A percentile compares a stretch with the other conserved stretches of the same genome.
Conservation (phyloP, 2,113 vertebrate genomes). For the Puntigrus tetrazona region DNA sequence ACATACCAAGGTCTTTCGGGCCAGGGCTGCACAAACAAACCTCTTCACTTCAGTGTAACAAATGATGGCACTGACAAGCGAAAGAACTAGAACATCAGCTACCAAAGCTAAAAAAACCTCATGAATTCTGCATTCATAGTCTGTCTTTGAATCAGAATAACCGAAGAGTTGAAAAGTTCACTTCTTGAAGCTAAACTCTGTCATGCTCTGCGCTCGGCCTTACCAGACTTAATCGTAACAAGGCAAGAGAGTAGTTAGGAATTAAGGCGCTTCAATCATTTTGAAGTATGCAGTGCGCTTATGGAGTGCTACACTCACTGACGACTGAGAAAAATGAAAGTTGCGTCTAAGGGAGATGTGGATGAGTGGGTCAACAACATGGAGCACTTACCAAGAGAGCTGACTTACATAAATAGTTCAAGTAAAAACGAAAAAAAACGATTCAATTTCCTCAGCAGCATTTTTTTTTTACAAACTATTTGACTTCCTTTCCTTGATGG, state of each 20-base stretch:
- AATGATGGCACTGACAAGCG: neutral
- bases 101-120: neutral
- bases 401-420: neutral
- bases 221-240: neutral
- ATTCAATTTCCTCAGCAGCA: neutral
- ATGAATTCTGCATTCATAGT: neutral
- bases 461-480: neutral
- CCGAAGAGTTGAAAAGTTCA: conserved; percentile 18
- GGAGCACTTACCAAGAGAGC: neutral
- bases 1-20: neutral
- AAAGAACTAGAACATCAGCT: neutral
- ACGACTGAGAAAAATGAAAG: neutral
- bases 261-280: neutral
- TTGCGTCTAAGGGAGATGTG: neutral
- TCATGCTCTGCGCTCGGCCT: neutral
- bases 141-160: neutral
- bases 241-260: neutral
- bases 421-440: neutral
- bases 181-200: conserved; percentile 7
- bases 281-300: neutral
- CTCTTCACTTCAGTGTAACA: neutral
- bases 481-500: neutral
- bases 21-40: neutral
- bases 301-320: neutral
- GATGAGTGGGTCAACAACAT: conserved; percentile 3